These are phyloP conservation scores for Apamea anceps DNA, from an alignment of 2,888 invertebrate genomes.

Conservation along the genomic window DNA sequence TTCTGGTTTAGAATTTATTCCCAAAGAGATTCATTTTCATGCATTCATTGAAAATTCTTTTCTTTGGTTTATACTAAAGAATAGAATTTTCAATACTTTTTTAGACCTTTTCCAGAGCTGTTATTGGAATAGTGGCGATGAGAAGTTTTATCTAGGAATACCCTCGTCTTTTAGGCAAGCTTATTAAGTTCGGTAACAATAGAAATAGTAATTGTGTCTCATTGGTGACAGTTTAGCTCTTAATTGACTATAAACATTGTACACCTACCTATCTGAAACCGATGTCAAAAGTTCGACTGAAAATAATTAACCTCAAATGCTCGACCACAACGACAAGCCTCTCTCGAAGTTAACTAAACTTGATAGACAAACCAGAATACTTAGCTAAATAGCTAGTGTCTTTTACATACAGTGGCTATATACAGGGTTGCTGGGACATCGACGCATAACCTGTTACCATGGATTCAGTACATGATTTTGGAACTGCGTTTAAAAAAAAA, in stretches of 20 bases:
- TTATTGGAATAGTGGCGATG: not conserved
- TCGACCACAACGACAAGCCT: not conserved
- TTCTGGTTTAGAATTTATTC: no score
- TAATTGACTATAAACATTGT: not conserved
- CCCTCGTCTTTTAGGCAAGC: no score
- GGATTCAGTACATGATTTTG: no score
- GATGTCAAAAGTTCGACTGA: not conserved
- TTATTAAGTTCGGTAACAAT: no score
- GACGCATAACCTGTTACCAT: no score
- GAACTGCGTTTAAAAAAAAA: no score
- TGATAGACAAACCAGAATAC: not conserved
- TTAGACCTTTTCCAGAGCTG: not conserved
- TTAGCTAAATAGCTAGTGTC: not conserved
- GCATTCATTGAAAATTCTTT: not conserved
- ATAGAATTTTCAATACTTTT: not conserved
- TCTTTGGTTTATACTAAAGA: not conserved
- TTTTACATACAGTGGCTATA: no score
- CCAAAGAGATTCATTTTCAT: no score
- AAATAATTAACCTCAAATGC: not conserved
- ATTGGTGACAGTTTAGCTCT: not conserved
- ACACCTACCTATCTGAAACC: not conserved
- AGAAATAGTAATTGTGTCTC: no score
- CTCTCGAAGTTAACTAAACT: conserved; percentile 2
- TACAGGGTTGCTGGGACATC: no score
- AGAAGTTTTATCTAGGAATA: not conserved